These are phyloP conservation scores for Ichneumon xanthorius DNA, from an alignment of 2,888 invertebrate genomes.

Conservation along the genomic window DNA sequence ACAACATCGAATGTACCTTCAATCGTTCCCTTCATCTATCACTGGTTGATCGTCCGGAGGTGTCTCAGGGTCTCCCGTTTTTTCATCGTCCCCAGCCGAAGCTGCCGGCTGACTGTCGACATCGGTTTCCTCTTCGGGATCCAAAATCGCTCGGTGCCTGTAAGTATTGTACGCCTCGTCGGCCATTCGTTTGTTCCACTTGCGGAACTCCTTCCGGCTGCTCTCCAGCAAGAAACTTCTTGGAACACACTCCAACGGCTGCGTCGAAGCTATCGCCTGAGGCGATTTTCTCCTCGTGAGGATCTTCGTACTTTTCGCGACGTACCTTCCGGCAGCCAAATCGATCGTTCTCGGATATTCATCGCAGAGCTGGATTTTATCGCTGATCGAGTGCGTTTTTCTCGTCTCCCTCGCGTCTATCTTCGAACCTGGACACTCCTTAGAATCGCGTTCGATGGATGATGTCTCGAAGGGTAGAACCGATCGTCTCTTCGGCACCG, in stretches of 20 bases:
- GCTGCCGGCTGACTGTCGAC: not conserved
- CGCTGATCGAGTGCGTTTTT: slow-evolving; percentile 60
- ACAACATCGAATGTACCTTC: not conserved
- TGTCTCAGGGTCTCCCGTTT: slow-evolving; percentile 3
- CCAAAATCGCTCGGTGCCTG: slow-evolving; percentile 68
- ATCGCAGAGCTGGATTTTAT: slow-evolving; percentile 68
- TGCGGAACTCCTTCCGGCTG: slow-evolving; percentile 70
- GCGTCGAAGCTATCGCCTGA: slow-evolving; percentile 46
- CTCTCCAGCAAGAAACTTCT: slow-evolving; percentile 72
- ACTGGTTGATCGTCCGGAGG: not conserved
- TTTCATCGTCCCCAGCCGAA: slow-evolving; percentile 3
- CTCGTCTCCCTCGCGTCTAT: slow-evolving; percentile 2
- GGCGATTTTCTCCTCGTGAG: slow-evolving; percentile 46
- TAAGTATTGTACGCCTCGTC: slow-evolving; percentile 72
- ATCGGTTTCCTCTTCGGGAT: slow-evolving; percentile 12
- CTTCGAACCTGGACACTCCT: slow-evolving; percentile 53
- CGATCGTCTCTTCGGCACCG: slow-evolving; percentile 64
- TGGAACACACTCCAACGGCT: slow-evolving; percentile 69
- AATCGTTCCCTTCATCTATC: slow-evolving; percentile 13
- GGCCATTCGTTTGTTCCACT: slow-evolving; percentile 71
- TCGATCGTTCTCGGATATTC: slow-evolving; percentile 77
- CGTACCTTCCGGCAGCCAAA: slow-evolving; percentile 67
- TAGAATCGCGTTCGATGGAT: slow-evolving; percentile 45
- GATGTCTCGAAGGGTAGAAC: slow-evolving; percentile 64
- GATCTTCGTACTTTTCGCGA: slow-evolving; percentile 54